phyloP scores from a whole-genome alignment of 2,797 vertebrate genomes.

The Amniataba percoides region DNA sequence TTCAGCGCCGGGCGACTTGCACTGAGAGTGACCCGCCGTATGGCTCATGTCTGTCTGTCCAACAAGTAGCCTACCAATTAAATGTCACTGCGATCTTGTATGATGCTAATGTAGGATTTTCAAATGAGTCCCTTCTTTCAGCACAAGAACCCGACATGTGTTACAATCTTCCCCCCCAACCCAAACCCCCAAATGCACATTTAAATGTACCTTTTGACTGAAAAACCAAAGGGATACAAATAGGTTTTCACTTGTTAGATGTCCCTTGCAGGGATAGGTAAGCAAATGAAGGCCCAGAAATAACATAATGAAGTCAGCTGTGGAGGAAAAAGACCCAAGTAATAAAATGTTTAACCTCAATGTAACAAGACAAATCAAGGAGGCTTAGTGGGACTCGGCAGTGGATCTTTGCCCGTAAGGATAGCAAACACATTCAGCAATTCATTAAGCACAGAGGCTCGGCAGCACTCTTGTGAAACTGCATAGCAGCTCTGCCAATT shows the following conservation, averaged over 20 bases:
- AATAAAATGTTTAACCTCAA: conserved; percentile 85
- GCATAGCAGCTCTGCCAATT: conserved; percentile 78
- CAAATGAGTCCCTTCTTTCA: conserved; percentile 4
- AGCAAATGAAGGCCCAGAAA: conserved; percentile 71
- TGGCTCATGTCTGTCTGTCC: conserved; percentile 18
- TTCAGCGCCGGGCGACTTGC: conserved; percentile 15
- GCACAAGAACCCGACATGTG: not conserved
- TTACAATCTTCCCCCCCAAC: too few species aligned
- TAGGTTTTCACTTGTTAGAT: conserved; percentile 43
- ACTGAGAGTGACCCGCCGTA: conserved; percentile 29
- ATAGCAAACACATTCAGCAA: conserved; percentile 81
- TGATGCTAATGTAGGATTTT: not conserved
- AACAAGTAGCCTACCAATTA: conserved; percentile 41
- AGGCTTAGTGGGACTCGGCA: conserved; percentile 68
- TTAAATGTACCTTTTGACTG: conserved; percentile 22
- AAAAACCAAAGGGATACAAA: conserved; percentile 43
- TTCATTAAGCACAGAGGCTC: conserved; percentile 83
- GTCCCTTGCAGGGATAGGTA: conserved; percentile 63
- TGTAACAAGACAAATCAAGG: conserved; percentile 83
- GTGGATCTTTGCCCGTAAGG: conserved; percentile 81
- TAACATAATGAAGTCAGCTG: conserved; percentile 78
- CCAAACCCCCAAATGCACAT: conserved; percentile 14
- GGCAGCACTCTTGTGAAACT: conserved; percentile 74
- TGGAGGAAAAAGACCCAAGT: conserved; percentile 64
- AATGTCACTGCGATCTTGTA: conserved; percentile 10